A percentile compares a stretch with the other conserved stretches of the same genome.
Conservation (phyloP, 2,888 invertebrate species). For the Incurvaria masculella region DNA sequence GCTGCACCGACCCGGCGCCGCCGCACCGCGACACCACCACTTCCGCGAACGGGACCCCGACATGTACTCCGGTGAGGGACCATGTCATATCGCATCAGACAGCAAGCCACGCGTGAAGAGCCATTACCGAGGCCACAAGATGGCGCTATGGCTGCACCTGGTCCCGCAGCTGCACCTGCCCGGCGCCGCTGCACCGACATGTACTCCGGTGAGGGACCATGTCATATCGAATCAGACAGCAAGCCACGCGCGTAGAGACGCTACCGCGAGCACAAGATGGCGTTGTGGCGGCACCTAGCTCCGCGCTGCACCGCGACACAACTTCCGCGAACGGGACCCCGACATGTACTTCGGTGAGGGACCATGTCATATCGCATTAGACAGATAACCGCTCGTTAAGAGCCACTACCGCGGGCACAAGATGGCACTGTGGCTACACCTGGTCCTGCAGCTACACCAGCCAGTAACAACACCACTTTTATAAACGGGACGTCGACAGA, state of each 20-base stretch:
- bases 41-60: constrained; percentile 68
- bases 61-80: constrained; percentile 65
- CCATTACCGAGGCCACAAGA: constrained; percentile 54
- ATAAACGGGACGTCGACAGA: no score
- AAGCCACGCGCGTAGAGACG: constrained; percentile 68
- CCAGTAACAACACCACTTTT: no score
- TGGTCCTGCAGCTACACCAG: constrained; percentile 81
- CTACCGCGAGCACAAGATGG: constrained; percentile 87
- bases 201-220: constrained; percentile 60
- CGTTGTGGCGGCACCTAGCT: constrained; percentile 83
- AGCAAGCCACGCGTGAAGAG: constrained; percentile 71
- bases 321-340: no score
- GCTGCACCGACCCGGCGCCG: constrained; percentile 73
- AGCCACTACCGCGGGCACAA: constrained; percentile 88
- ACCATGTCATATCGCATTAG: no score
- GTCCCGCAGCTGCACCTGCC: constrained; percentile 83
- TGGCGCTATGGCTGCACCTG: constrained; percentile 27
- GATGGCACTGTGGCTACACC: constrained; percentile 86
- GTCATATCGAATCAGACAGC: constrained; percentile 53
- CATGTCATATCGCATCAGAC: constrained; percentile 47
- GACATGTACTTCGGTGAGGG: no score
- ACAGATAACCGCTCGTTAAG: constrained; percentile 69
- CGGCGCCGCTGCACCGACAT: constrained; percentile 67
- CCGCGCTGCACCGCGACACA: constrained; percentile 74
- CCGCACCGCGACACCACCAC: constrained; percentile 72